These are phyloP conservation scores for Apostichopus leukothele DNA, from an alignment of 53 echinoderm and acorn worm species.

Conservation along the genomic window DNA sequence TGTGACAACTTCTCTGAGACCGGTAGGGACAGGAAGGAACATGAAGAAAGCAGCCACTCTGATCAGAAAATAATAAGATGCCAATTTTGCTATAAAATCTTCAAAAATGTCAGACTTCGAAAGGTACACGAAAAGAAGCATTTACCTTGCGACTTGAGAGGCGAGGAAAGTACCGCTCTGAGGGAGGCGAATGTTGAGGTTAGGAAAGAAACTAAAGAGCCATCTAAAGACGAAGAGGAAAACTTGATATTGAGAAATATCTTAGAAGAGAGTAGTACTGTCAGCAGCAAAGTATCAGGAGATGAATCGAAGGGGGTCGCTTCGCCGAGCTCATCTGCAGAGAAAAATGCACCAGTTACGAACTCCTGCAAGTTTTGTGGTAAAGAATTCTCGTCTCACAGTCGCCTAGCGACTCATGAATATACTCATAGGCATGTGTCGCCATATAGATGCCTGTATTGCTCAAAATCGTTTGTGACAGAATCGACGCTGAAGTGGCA, in stretches of 20 bases:
- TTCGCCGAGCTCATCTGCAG: not conserved
- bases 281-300: not conserved
- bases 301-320: not conserved
- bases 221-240: not conserved
- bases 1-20: not conserved
- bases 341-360: not conserved
- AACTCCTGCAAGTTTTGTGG: not conserved
- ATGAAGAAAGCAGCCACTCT: not conserved
- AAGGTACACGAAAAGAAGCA: slow-evolving; percentile 30
- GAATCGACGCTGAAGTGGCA: not conserved
- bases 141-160: not conserved
- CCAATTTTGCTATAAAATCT: slow-evolving; percentile 3
- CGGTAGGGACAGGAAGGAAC: not conserved
- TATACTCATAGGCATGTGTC: not conserved
- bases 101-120: not conserved
- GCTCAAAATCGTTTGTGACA: not conserved
- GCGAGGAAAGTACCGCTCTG: no score
- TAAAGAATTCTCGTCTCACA: not conserved
- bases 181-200: not conserved
- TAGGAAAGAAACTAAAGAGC: not conserved
- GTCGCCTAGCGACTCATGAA: not conserved
- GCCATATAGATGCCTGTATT: slow-evolving; percentile 5
- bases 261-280: not conserved
- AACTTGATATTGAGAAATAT: not conserved
- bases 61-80: not conserved